Conservation (phyloP, 2,797 vertebrate species). For the Pangasius sanitwongsei region DNA sequence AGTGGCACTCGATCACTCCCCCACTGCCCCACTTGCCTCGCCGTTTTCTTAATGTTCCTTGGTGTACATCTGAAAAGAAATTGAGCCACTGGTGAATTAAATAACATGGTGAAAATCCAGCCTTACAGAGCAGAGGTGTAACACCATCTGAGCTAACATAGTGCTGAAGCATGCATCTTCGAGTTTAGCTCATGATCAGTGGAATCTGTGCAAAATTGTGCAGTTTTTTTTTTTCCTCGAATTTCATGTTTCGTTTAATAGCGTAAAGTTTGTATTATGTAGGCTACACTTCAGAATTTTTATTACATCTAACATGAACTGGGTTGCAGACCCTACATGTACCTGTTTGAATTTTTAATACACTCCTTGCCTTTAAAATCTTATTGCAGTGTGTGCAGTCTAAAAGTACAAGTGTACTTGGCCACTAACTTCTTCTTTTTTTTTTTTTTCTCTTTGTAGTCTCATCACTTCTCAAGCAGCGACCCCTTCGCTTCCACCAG, state of each 20-base stretch:
- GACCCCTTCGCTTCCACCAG: constrained; percentile 89
- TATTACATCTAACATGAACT: not conserved
- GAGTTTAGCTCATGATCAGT: not conserved
- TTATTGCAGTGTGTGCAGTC: not conserved
- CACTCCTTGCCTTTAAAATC: not conserved
- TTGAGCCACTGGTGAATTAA: not conserved
- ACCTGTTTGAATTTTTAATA: not conserved
- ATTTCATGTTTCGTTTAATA: not conserved
- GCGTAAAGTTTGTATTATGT: not conserved
- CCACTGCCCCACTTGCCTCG: not conserved
- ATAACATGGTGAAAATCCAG: not conserved
- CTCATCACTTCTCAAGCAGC: constrained; percentile 84
- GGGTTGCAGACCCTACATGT: not conserved
- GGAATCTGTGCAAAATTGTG: not conserved
- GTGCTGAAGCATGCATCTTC: not conserved
- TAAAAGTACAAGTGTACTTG: not conserved
- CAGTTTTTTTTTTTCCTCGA: not conserved
- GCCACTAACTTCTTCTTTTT: constrained; percentile 3
- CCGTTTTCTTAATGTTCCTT: not conserved
- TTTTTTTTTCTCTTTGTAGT: constrained; percentile 64
- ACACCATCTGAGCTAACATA: not conserved
- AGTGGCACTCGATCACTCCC: not conserved
- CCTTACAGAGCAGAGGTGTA: not conserved
- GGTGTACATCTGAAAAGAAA: not conserved
- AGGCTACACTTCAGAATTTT: not conserved